Evolutionary conservation across 2,113 vertebrate species (phyloP), one percentile per base, ranked within the genome.

Genomic region (Oxyura jamaicensis): DNA sequence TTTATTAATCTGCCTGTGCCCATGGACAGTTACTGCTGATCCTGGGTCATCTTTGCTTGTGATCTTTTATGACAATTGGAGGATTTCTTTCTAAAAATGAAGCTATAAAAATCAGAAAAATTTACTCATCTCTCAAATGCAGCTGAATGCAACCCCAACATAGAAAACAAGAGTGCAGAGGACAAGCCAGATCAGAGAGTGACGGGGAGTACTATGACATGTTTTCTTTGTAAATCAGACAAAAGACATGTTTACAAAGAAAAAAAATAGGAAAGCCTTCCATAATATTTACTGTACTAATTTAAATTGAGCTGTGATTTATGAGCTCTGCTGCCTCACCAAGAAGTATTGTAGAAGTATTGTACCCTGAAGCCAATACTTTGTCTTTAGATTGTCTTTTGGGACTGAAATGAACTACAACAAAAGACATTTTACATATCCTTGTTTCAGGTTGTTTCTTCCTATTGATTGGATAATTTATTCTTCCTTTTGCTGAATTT

Each of bases 61-160:
- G 63, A 83, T 83, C 39, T 92, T 86, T 95, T 89, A 80, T 85
- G 87, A 83, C 42, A 93, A 39, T 41, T 52, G 80, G n/a, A 83
- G 44, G 42, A 94, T 94, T 96, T 96, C 65, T 86, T 96, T 97
- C 82, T 85, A 22, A 93, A 91, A 94, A 86, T 55, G 19, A 67
- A 92, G 71, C 29, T 90, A 11, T 82, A 95, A 95, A 52, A 59
- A 86, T 88, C 65, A 39, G 16, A 92, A 95, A 92, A 60, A 91
- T 29, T 15, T 63, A 91, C 52, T 91, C 22, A 26, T 25, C 33
- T 82, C 68, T 91, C 36, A 60, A 76, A 76, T 69, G 76, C 44
- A 92, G 88, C 46, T 48, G 50, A 36, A 26, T 29, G 33, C 88
- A 95, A 82, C 18, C 5, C 42, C 62, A 44, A 7, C 7, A 65